These are phyloP conservation scores for Rhinophrynus dorsalis DNA, from an alignment of 2,797 vertebrate genomes.

Conservation along the genomic window DNA sequence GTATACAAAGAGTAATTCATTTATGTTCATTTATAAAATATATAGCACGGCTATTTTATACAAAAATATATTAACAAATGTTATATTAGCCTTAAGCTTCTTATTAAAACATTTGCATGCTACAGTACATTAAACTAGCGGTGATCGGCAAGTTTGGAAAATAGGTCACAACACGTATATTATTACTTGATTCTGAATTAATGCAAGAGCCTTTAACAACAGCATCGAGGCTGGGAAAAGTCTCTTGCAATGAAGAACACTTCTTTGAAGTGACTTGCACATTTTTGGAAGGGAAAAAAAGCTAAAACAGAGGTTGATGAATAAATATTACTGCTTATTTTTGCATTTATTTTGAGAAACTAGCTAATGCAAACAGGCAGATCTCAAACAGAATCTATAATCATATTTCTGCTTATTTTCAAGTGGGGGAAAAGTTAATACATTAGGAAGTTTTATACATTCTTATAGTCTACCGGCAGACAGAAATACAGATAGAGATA, in stretches of 20 bases:
- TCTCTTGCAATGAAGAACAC: neutral
- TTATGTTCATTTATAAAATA: too few relatives aligned
- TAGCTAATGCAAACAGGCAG: neutral
- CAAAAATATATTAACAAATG: neutral
- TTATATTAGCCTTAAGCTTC: neutral
- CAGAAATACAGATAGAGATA: neutral
- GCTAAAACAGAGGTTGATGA: neutral
- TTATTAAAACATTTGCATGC: neutral
- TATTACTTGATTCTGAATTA: slow-evolving; percentile 7
- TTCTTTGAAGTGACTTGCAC: slow-evolving; percentile 9
- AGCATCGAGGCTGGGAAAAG: neutral
- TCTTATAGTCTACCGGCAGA: too few relatives aligned
- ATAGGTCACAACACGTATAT: slow-evolving; percentile 23
- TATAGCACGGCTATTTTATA: too few relatives aligned
- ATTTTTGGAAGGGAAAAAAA: neutral
- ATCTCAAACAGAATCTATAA: neutral
- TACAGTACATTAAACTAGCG: neutral
- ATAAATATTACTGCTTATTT: slow-evolving; percentile 4
- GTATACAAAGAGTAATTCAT: too few relatives aligned
- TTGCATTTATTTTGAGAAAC: neutral
- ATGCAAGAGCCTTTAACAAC: slow-evolving; percentile 14
- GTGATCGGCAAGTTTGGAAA: slow-evolving; percentile 3
- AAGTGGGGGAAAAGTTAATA: too few relatives aligned
- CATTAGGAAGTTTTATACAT: too few relatives aligned
- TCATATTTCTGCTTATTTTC: neutral